Percentiles rank a stretch among this genome's conserved stretches.
Conservation (phyloP, 2,888 invertebrate genomes). For the Drosophila villosipedis region DNA sequence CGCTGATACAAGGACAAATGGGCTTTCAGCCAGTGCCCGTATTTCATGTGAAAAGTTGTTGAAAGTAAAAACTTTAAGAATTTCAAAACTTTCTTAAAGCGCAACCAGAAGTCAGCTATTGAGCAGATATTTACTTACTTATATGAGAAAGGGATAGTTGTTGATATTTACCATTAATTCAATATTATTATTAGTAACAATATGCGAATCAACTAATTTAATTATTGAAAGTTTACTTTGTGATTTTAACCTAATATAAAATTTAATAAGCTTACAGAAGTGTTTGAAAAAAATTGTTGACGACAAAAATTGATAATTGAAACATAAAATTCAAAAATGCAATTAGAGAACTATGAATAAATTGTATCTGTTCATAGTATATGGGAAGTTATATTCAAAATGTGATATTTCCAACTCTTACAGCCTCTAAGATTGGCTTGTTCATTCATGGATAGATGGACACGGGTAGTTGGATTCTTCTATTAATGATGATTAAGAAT, state of each 20-base stretch:
- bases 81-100: constrained; percentile 5
- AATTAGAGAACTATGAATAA: neutral
- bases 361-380: neutral
- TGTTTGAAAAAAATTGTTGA: neutral
- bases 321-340: neutral
- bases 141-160: neutral
- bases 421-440: neutral
- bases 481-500: neutral
- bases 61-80: constrained; percentile 46
- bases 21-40: constrained; percentile 58
- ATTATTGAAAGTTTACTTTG: neutral
- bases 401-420: neutral
- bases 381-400: neutral
- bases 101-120: neutral
- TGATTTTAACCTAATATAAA: neutral
- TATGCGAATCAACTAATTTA: neutral
- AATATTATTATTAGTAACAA: neutral
- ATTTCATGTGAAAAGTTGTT: constrained; percentile 49
- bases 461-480: neutral
- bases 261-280: neutral
- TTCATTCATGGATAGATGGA: neutral
- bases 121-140: neutral
- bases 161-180: neutral
- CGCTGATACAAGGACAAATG: constrained; percentile 82
- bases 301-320: neutral